Evolutionary conservation across 2,113 vertebrate genomes (phyloP).

Genomic region (Garra rufa): DNA sequence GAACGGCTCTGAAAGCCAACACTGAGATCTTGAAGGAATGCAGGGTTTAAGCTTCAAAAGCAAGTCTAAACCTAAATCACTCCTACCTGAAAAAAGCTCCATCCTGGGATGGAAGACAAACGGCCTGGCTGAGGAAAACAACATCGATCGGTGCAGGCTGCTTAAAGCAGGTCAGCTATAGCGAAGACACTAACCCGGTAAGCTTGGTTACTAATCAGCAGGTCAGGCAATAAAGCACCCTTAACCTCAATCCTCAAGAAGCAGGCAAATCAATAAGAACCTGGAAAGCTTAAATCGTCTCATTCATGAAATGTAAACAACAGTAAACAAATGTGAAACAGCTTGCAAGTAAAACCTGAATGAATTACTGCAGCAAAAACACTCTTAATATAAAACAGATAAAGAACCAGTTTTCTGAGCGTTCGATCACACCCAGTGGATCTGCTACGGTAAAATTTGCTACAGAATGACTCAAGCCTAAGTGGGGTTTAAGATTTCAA

Average conservation of each 20-base stretch:
- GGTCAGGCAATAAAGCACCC: constrained; percentile 29
- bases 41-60: constrained; percentile 27
- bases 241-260: constrained; percentile 27
- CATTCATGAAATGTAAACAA: not conserved
- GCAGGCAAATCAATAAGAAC: not conserved
- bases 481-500: constrained; percentile 19
- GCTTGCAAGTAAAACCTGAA: not conserved
- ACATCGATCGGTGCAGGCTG: not conserved
- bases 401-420: constrained; percentile 14
- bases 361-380: not conserved
- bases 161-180: not conserved
- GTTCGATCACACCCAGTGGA: not conserved
- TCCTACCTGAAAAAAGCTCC: constrained; percentile 1
- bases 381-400: not conserved
- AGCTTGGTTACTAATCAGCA: constrained; percentile 30
- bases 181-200: constrained; percentile 2
- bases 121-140: not conserved
- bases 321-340: not conserved
- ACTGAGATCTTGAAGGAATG: not conserved
- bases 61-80: constrained; percentile 17
- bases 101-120: not conserved
- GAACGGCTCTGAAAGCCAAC: not conserved
- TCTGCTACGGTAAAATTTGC: not conserved
- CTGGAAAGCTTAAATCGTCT: not conserved
- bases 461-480: constrained; percentile 43